These are phyloP conservation scores for human DNA, from an alignment of 2,113 vertebrate genomes.

Conservation along the genomic window DNA sequence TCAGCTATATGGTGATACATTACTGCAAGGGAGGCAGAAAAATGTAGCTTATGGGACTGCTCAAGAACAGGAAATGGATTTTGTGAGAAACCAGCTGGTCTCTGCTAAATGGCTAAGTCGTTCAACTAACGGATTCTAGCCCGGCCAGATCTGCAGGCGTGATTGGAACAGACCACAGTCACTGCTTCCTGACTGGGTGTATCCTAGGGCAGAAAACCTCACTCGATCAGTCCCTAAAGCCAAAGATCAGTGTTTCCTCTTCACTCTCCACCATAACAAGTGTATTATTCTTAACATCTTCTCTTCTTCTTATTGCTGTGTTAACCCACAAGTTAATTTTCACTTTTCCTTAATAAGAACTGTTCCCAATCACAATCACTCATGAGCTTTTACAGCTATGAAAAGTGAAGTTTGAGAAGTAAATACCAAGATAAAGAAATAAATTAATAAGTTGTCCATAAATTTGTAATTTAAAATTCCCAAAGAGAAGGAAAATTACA, in stretches of 20 bases:
- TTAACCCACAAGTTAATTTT: not conserved
- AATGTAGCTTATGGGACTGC: not conserved
- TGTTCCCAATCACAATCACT: not conserved
- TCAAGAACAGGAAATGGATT: not conserved
- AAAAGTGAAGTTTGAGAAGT: conserved; percentile 26
- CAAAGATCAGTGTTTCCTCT: not conserved
- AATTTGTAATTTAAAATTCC: not conserved
- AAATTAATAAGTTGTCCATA: not conserved
- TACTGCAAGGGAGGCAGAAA: not conserved
- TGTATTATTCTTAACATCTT: not conserved
- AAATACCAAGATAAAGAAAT: not conserved
- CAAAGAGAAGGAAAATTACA: not conserved
- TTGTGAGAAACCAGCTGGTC: not conserved
- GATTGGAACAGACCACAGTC: not conserved
- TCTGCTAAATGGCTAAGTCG: not conserved
- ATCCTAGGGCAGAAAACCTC: not conserved
- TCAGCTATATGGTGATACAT: not conserved
- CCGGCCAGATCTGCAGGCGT: not conserved
- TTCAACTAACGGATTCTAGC: not conserved
- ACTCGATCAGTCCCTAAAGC: not conserved
- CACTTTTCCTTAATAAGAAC: not conserved
- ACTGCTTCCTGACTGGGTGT: not conserved
- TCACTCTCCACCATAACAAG: not conserved
- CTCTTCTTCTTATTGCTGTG: not conserved
- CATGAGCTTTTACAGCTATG: not conserved